A percentile compares a stretch with the other conserved stretches of the same genome.
These are phyloP conservation scores for Cynodonichthys magdalenae DNA, from an alignment of 2,797 vertebrate genomes.

Conservation along the genomic window DNA sequence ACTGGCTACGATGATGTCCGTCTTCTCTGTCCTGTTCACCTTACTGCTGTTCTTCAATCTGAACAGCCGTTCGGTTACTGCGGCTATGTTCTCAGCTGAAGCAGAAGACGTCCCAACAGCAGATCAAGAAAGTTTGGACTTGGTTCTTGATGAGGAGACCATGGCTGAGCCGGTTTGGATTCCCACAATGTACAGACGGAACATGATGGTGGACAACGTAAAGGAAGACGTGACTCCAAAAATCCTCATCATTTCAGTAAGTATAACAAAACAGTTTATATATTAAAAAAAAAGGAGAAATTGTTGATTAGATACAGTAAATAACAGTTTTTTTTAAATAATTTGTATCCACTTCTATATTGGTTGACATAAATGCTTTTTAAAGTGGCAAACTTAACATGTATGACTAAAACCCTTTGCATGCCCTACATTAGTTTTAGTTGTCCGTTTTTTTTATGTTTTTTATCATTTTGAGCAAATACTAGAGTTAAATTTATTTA, in stretches of 20 bases:
- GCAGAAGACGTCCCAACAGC: slow-evolving; percentile 70
- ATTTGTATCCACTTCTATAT: not conserved
- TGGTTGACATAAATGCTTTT: not conserved
- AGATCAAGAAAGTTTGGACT: slow-evolving; percentile 70
- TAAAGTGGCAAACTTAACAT: not conserved
- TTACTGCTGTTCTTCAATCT: slow-evolving; percentile 86
- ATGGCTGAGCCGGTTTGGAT: slow-evolving; percentile 49
- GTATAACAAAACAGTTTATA: slow-evolving; percentile 26
- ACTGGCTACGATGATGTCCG: slow-evolving; percentile 74
- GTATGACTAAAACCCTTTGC: not conserved
- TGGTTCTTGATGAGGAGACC: slow-evolving; percentile 68
- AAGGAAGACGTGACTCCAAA: slow-evolving; percentile 74
- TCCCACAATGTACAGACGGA: slow-evolving; percentile 65
- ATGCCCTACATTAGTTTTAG: not conserved
- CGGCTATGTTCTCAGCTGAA: slow-evolving; percentile 77
- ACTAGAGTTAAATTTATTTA: not conserved
- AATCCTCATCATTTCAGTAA: slow-evolving; percentile 73
- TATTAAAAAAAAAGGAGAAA: too few relatives aligned
- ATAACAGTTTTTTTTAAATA: too few relatives aligned
- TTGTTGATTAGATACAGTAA: too few relatives aligned
- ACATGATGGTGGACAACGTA: slow-evolving; percentile 71
- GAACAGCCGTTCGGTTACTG: slow-evolving; percentile 70
- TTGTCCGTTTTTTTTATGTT: not conserved
- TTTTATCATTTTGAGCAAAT: not conserved
- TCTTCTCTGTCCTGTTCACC: slow-evolving; percentile 77